Evolutionary conservation across 2,888 invertebrate genomes (phyloP), one percentile per base, ranked within the genome.

Genomic region (Cerceris ruficornis): DNA sequence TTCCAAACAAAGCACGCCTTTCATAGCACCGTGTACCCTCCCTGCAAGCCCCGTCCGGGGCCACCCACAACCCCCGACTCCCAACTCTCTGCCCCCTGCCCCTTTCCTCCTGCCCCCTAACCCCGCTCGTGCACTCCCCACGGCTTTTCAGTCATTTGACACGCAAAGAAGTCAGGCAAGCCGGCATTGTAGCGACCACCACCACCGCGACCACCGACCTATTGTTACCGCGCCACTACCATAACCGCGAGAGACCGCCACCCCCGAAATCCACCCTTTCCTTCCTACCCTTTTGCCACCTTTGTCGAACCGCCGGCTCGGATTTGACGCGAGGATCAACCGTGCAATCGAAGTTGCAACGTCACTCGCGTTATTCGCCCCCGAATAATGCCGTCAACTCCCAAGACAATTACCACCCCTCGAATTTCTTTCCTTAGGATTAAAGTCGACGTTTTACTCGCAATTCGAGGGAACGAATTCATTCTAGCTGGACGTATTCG

Each of bases 1-100:
- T 92, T 92, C 90, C 92, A 92, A 92, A 92, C 92, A 92, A 92
- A 92, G 92, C 92, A 87, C 88, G 91, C 91, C 90, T 92, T 92
- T 91, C 92, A 92, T 91, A 89, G 88, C 89, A 88, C 88, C 83
- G 88, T 85, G 79, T 79, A 80, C 77, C 82, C 82, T 75, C 77
- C 77, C 81, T 74, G 73, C 87, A 73, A 73, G 76, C 80, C 77
- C 75, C 75, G 72, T 67, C 69, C 75, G 64, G 69, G 70, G 70
- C 77, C 76, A 74, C 74, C 82, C 81, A 70, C 73, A 62, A 77
- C 73, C 73, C 66, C 77, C 58, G 50, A 28, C 55, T 57, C 55
- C 64, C 68, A 54, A 52, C 60, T 42, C 64, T 62, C 64, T 54
- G 15, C 58, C 55, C 54, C 42, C 64, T 54, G 15, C 58, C 55